Base-by-base conservation (phyloP, 2,113 vertebrate species). In the Clarias magur region DNA sequence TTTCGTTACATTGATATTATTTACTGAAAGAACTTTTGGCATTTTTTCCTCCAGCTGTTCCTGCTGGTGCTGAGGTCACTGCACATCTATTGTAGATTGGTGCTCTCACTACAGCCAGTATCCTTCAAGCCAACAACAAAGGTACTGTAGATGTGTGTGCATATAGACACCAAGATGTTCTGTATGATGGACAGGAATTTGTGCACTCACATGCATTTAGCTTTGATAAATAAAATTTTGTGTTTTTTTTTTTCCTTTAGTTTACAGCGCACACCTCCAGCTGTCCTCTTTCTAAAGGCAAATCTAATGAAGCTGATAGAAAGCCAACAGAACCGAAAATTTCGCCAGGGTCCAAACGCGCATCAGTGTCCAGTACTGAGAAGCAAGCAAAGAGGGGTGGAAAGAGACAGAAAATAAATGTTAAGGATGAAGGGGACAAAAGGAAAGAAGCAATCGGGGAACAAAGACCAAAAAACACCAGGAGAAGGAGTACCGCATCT, bases 71-170 rank as follows among this genome's bases (percentile, higher is more conserved):
- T 99, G 34, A 95, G 97, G 91, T 96, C 97, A 3, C 91, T 99
- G 60, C 96, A 95, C 83, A 93, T 99, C 10, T 93, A 96, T 56
- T 97, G 96, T 88, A 96, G 98, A 30, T 94, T 99, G 0, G 97
- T 99, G 85, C 85, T 99, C 54, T 99, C 98, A 87, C 92, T 99
- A 6, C 98, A 98, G 90, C 98, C 98, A 0, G 0, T 99, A 92
- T 93, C 97, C 48, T 90, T 98, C 70, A 99, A 97, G 93, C 90
- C 92, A 1, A 88, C 93, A 5, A 57, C 89, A 72, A 91, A 97
- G 97, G 98, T 99, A 38, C 34, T 38, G 34, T 38, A 91, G 86
- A 57, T 75, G 17, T 82, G 48, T 27, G 19, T 75, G 19, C 2
- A 19, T 23, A n/a, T 2, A 30, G 3, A 48, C 48, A 48, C 48